phyloP scores from a whole-genome alignment of 2,888 invertebrate species.

The Himalopsyche kuldschensis region DNA sequence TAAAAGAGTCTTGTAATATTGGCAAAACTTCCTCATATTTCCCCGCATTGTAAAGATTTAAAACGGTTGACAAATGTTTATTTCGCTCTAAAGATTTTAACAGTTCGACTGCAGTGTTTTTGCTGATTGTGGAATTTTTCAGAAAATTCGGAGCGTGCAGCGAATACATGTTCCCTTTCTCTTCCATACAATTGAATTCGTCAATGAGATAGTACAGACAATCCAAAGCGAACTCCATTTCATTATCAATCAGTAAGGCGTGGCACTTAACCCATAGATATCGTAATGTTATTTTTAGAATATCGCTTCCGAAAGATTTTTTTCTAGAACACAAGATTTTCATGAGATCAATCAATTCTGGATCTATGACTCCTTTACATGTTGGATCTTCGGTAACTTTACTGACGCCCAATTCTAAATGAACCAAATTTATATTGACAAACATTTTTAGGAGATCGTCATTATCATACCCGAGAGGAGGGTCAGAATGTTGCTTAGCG shows the following conservation, averaged over 20 bases:
- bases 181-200: slow-evolving; percentile 55
- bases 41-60: slow-evolving; percentile 66
- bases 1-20: slow-evolving; percentile 70
- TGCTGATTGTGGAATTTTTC: slow-evolving; percentile 50
- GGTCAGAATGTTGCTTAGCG: slow-evolving; percentile 54
- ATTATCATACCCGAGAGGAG: slow-evolving; percentile 50
- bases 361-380: slow-evolving; percentile 45
- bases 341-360: slow-evolving; percentile 51
- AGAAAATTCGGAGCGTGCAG: slow-evolving; percentile 51
- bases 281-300: slow-evolving; percentile 50
- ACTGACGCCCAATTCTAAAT: slow-evolving; percentile 53
- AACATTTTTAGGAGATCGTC: slow-evolving; percentile 50
- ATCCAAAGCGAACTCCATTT: slow-evolving; percentile 52
- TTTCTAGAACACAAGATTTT: slow-evolving; percentile 47
- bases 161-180: slow-evolving; percentile 47
- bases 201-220: slow-evolving; percentile 52
- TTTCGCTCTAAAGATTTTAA: slow-evolving; percentile 56
- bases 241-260: slow-evolving; percentile 51
- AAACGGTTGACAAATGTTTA: slow-evolving; percentile 64
- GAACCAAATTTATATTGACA: slow-evolving; percentile 50
- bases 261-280: slow-evolving; percentile 55
- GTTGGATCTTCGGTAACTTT: slow-evolving; percentile 46
- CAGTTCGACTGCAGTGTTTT: slow-evolving; percentile 48
- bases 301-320: slow-evolving; percentile 49
- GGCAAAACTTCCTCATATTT: slow-evolving; percentile 67